Conservation (phyloP, 1,140 invertebrate species). For the Cyclina sinensis region DNA sequence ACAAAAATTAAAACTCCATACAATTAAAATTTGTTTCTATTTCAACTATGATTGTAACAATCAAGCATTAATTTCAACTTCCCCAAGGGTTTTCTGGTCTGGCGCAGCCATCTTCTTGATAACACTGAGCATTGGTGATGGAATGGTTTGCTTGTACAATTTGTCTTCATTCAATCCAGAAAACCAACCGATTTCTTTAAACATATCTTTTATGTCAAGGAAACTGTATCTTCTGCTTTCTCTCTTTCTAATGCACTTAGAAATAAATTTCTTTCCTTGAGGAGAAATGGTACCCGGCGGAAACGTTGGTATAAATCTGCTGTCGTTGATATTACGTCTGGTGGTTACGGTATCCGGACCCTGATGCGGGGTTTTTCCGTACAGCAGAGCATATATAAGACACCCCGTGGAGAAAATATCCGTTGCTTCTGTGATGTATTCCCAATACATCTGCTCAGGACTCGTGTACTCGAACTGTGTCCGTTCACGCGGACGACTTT, state of each 20-base stretch:
- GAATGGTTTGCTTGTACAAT: conserved; percentile 45
- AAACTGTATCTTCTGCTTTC: conserved; percentile 24
- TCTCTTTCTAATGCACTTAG: conserved; percentile 41
- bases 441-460: conserved; percentile 44
- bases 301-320: conserved; percentile 14
- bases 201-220: conserved; percentile 6
- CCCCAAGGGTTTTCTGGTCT: background rate
- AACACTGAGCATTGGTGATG: conserved; percentile 8
- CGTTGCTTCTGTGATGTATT: conserved; percentile 10
- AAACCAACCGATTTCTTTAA: conserved; percentile 44
- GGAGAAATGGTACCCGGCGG: background rate
- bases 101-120: background rate
- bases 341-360: background rate
- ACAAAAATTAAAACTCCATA: too few relatives aligned
- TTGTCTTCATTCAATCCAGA: conserved; percentile 47
- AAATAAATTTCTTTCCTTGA: conserved; percentile 23
- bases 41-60: too few relatives aligned
- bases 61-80: too few relatives aligned
- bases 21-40: too few relatives aligned
- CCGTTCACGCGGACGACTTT: conserved; percentile 51
- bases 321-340: conserved; percentile 18
- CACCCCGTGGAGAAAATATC: conserved; percentile 46
- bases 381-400: conserved; percentile 39
- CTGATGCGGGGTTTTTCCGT: conserved; percentile 48
- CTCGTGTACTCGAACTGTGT: conserved; percentile 40